A percentile compares a stretch with the other conserved stretches of the same genome.
Conservation (phyloP, 2,888 invertebrate species). For the Ypsolopha scabrella region DNA sequence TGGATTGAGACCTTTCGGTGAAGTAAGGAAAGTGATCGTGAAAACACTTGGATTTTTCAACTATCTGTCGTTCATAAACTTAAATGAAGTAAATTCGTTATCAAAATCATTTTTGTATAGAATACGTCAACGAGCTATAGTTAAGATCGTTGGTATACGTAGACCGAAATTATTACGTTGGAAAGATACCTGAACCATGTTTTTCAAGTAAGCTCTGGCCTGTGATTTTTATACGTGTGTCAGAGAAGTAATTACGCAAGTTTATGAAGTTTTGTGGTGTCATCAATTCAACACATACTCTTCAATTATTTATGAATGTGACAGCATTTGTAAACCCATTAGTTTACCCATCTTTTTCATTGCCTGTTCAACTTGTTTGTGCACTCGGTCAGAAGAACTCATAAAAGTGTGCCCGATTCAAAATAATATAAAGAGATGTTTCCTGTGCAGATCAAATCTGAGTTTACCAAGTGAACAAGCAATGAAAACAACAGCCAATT, state of each 20-base stretch:
- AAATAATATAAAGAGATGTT: constrained; percentile 11
- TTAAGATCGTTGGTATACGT: no score
- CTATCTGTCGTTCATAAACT: constrained; percentile 14
- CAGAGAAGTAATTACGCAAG: constrained; percentile 13
- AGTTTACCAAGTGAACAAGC: constrained; percentile 14
- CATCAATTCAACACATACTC: constrained; percentile 4
- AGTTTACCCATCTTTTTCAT: no score
- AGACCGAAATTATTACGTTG: no score
- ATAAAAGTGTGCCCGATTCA: no score
- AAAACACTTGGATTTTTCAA: constrained; percentile 11
- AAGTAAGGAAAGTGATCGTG: constrained; percentile 3
- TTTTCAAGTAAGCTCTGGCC: constrained; percentile 15
- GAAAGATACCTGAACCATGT: constrained; percentile 14
- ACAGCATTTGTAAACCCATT: constrained; percentile 14
- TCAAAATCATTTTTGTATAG: no score
- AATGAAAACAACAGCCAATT: constrained; percentile 14
- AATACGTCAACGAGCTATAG: no score
- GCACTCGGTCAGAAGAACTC: no score
- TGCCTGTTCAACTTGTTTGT: no score
- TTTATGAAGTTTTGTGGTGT: constrained; percentile 12
- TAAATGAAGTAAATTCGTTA: no score
- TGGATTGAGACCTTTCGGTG: constrained; percentile 11
- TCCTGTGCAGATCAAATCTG: constrained; percentile 11
- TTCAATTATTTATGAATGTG: constrained; percentile 9
- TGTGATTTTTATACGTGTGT: constrained; percentile 15